phyloP scores from a whole-genome alignment of 2,113 vertebrate genomes.

The Spea bombifrons region DNA sequence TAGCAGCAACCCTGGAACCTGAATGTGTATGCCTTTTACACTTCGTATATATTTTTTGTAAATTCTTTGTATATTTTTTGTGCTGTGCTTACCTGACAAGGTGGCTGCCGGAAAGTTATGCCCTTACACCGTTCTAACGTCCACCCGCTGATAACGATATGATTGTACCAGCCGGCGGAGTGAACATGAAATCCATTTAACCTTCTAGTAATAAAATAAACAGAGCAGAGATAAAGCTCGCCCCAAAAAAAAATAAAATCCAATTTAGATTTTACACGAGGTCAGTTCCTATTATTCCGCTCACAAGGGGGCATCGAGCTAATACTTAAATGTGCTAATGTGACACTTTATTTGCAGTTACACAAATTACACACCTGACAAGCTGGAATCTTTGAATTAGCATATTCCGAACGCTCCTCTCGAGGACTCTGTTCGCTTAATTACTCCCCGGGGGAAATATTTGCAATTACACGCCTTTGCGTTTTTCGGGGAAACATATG shows the following conservation, averaged over 20 bases:
- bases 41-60: too few species aligned
- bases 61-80: too few species aligned
- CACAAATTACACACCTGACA: constrained; percentile 22
- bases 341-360: background rate
- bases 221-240: background rate
- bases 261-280: background rate
- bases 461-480: constrained; percentile 29
- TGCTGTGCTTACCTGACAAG: too few species aligned
- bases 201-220: background rate
- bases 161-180: too few species aligned
- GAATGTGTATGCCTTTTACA: too few species aligned
- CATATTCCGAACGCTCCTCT: constrained; percentile 17
- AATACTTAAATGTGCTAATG: constrained; percentile 2
- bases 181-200: too few species aligned
- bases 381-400: constrained; percentile 3
- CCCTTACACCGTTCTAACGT: too few species aligned
- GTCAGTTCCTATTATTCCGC: background rate
- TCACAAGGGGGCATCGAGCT: constrained; percentile 19
- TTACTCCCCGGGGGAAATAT: constrained; percentile 1
- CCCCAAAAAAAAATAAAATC: background rate
- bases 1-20: too few species aligned
- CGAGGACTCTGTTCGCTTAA: background rate
- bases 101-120: too few species aligned
- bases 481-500: constrained; percentile 13
- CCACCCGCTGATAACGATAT: too few species aligned